Percentiles rank a stretch among this genome's conserved stretches.
Conservation (phyloP, 2,113 vertebrate species). For the Engystomops pustulosus region DNA sequence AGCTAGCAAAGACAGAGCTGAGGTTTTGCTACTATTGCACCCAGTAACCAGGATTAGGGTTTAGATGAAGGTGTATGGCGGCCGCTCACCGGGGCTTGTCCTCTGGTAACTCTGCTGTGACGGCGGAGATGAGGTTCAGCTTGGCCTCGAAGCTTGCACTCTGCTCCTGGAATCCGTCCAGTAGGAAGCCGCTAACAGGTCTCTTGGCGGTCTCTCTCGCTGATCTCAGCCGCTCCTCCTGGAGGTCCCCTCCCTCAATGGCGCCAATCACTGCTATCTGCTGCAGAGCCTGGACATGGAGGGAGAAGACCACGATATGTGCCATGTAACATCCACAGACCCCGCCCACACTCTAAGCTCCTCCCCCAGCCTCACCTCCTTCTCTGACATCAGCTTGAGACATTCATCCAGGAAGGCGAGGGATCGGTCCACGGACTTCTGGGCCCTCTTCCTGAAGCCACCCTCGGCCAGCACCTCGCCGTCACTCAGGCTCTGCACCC, state of each 20-base stretch:
- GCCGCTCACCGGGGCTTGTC: constrained; percentile 89
- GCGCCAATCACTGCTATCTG: constrained; percentile 84
- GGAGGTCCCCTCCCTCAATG: constrained; percentile 89
- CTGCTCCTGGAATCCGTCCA: constrained; percentile 87
- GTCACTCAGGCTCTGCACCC: constrained; percentile 93
- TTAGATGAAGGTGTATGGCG: too few relatives aligned
- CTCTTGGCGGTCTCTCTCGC: constrained; percentile 92
- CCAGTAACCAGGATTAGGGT: too few relatives aligned
- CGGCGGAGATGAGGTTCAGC: constrained; percentile 80
- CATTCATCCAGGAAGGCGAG: constrained; percentile 89
- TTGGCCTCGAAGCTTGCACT: constrained; percentile 77
- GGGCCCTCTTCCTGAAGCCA: constrained; percentile 80
- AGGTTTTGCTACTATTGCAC: not conserved
- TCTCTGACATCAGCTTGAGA: constrained; percentile 80
- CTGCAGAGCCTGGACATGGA: constrained; percentile 79
- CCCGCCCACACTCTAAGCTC: not conserved
- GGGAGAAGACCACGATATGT: not conserved
- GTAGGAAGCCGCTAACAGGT: constrained; percentile 91
- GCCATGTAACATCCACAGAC: not conserved
- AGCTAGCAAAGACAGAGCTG: not conserved
- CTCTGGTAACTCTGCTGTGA: constrained; percentile 86
- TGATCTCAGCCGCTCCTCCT: constrained; percentile 90
- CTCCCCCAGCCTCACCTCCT: constrained; percentile 73
- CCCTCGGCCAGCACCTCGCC: constrained; percentile 83
- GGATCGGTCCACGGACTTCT: constrained; percentile 91